Evolutionary conservation across 2,113 vertebrate species (phyloP), one percentile per base, ranked within the genome.

Genomic region (Heteronetta atricapilla): DNA sequence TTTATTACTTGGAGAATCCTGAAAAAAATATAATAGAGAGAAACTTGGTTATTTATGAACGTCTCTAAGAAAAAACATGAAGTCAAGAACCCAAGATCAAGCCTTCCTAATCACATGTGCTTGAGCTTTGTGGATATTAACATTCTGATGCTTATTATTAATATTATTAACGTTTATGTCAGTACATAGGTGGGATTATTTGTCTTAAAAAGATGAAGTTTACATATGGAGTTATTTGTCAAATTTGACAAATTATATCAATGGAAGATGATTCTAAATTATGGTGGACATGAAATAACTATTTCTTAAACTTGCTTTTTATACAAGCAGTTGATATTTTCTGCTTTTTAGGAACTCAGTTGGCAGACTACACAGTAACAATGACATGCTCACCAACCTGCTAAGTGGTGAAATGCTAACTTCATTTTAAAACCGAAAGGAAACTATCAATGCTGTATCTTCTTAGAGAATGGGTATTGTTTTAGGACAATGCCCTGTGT

Each of bases 1-100:
- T 95, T 99, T 99, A 98, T 99, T 99, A 98, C 99, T 99, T 4
- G 99, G 99, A 36, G 99, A 99, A 97, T 99, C 99, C 99, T 99
- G 95, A 34, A 81, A 95, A 93, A 86, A 53, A 29, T 8, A 28
- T 19, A 81, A 89, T 6, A 93, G 8, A 55, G 36, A 82, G 76
- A 95, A 93, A 67, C 2, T 6, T 76, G 29, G 12, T 89, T 90
- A 93, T 58, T 88, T 80, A 74, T 62, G 58, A 94, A 44, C 50
- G 82, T 62, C 38, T 76, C 33, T 46, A 76, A 59, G 52, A 83
- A 86, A 34, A 28, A 83, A 88, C 52, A 72, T 36, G 62, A 80
- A 86, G 44, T 56, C 4, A 75, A 67, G 29, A 78, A 86, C 11
- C 8, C 48, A 83, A 59, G 63, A 79, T 34, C 36, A 88, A 63